A percentile compares a stretch with the other conserved stretches of the same genome.
These are phyloP conservation scores for Creontiades dilutus DNA, from an alignment of 2,888 invertebrate genomes.

Conservation along the genomic window DNA sequence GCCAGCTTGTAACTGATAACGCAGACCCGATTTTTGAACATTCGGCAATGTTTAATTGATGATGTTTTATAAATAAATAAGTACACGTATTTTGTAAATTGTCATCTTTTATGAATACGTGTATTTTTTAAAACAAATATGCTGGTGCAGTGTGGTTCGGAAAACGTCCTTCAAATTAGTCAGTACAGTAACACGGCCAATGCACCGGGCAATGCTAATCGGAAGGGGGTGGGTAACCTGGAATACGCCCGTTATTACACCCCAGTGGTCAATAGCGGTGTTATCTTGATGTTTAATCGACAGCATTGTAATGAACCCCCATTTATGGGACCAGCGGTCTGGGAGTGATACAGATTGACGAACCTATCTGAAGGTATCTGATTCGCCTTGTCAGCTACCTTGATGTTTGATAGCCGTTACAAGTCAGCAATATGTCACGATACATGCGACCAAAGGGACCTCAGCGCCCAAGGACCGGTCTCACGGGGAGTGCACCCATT, in stretches of 20 bases:
- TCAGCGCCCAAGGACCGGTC: neutral
- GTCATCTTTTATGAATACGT: too few relatives aligned
- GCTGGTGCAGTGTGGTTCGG: too few relatives aligned
- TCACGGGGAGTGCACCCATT: neutral
- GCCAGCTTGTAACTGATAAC: too few relatives aligned
- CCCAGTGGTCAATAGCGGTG: constrained; percentile 41
- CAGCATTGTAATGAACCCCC: constrained; percentile 63
- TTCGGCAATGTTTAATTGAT: too few relatives aligned
- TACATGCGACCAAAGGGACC: neutral
- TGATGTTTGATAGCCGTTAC: constrained; percentile 52
- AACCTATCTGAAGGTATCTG: constrained; percentile 57
- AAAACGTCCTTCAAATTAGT: too few relatives aligned
- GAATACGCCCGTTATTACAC: constrained; percentile 44
- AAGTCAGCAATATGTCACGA: constrained; percentile 59
- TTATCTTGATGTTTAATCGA: constrained; percentile 58
- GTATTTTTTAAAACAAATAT: too few relatives aligned
- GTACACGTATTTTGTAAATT: too few relatives aligned
- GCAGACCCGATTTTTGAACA: too few relatives aligned
- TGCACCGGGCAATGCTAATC: constrained; percentile 21
- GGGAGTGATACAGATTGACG: constrained; percentile 56
- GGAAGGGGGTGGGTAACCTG: neutral
- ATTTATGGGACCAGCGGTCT: constrained; percentile 2
- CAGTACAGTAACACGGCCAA: neutral
- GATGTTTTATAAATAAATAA: too few relatives aligned
- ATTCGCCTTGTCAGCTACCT: constrained; percentile 39